These are phyloP conservation scores for Eleginops maclovinus DNA, from an alignment of 2,113 vertebrate genomes.

Conservation along the genomic window DNA sequence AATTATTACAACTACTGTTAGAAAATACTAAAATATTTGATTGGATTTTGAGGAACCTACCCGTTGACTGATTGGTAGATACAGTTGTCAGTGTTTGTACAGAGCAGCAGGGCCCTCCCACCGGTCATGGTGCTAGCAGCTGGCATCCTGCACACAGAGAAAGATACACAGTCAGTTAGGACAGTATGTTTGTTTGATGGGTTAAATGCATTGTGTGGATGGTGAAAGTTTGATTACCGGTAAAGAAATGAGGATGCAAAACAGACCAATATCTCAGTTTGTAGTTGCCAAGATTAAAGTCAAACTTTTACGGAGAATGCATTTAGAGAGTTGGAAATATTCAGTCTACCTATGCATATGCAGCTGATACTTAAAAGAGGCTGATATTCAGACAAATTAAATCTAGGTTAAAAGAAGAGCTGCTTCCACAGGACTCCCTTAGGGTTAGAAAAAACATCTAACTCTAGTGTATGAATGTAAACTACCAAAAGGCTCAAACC, in stretches of 20 bases:
- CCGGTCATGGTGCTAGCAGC: slow-evolving; percentile 94
- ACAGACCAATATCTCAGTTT: slow-evolving; percentile 1
- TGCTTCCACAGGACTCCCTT: slow-evolving; percentile 15
- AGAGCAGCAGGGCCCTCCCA: slow-evolving; percentile 85
- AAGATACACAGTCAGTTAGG: slow-evolving; percentile 8
- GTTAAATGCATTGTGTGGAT: not conserved
- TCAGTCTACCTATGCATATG: not conserved
- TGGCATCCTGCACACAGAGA: slow-evolving; percentile 81
- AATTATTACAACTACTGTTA: not conserved
- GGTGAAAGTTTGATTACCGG: not conserved
- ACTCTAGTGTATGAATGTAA: slow-evolving; percentile 29
- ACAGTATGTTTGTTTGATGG: not conserved
- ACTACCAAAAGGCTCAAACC: slow-evolving; percentile 31
- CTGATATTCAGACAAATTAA: slow-evolving; percentile 4
- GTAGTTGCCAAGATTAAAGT: slow-evolving; percentile 1
- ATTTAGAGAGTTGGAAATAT: slow-evolving; percentile 5
- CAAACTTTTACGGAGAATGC: not conserved
- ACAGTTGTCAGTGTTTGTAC: slow-evolving; percentile 86
- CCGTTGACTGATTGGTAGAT: slow-evolving; percentile 86
- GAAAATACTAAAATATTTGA: not conserved
- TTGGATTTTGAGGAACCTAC: slow-evolving; percentile 74
- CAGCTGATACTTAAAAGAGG: slow-evolving; percentile 5
- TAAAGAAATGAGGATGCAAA: slow-evolving; percentile 1
- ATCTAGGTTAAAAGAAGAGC: slow-evolving; percentile 25
- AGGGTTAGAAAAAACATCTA: not conserved